A percentile compares a stretch with the other conserved stretches of the same genome.
Evolutionary conservation across 1,140 invertebrate species (phyloP).

Genomic region (Phenacoccus solenopsis): DNA sequence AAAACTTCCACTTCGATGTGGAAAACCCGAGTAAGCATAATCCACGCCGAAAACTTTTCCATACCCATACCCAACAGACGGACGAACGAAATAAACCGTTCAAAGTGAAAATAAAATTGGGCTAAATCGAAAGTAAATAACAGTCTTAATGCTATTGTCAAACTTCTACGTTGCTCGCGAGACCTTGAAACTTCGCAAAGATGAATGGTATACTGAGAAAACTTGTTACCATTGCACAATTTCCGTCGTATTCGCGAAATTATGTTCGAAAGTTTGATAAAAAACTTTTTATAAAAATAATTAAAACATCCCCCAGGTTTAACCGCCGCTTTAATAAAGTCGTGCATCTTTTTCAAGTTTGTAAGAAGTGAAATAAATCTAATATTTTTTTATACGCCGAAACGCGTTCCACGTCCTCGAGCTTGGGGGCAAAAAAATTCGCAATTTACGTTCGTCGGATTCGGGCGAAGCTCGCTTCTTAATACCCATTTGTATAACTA

Average conservation of each 20-base stretch:
- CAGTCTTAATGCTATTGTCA: neutral
- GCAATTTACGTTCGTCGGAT: no score
- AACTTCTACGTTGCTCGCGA: neutral
- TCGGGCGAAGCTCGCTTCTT: no score
- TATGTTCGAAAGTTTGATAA: neutral
- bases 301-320: neutral
- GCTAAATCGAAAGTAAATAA: neutral
- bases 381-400: no score
- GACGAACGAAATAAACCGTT: neutral
- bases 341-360: neutral
- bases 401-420: no score
- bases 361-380: neutral
- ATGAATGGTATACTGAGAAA: neutral
- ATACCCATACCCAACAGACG: no score
- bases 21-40: no score
- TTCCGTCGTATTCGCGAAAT: neutral
- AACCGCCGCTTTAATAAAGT: neutral
- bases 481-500: no score
- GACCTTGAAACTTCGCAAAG: neutral
- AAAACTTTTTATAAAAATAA: neutral
- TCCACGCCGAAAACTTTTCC: no score
- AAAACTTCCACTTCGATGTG: no score
- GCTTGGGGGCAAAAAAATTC: no score
- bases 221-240: neutral
- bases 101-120: neutral